Percentiles rank a stretch among this genome's conserved stretches.
Conservation (phyloP, 2,888 invertebrate species). For the Agrypnus murinus region DNA sequence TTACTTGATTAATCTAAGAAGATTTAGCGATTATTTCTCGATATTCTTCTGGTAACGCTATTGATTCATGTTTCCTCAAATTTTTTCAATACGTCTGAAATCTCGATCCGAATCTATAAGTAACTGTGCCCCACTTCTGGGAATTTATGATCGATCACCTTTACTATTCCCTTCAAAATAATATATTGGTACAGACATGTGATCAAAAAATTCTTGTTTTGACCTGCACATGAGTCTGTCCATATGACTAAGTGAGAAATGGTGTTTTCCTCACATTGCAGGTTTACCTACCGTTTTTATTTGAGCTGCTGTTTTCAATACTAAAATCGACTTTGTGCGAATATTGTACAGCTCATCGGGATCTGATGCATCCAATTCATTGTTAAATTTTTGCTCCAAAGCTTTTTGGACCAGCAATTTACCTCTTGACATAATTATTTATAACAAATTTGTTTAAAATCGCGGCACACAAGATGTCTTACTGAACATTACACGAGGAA, state of each 20-base stretch:
- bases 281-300: too few species aligned
- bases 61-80: conserved; percentile 58
- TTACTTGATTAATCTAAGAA: conserved; percentile 48
- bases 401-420: too few species aligned
- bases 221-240: conserved; percentile 61
- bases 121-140: conserved; percentile 63
- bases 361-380: too few species aligned
- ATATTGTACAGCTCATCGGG: too few species aligned
- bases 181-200: conserved; percentile 57
- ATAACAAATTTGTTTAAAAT: too few species aligned
- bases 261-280: too few species aligned
- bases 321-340: not conserved
- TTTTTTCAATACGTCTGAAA: conserved; percentile 62
- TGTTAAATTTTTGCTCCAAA: too few species aligned
- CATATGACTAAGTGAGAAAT: too few species aligned
- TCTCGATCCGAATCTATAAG: conserved; percentile 62
- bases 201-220: conserved; percentile 61
- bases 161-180: conserved; percentile 59
- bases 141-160: conserved; percentile 63
- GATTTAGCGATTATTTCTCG: conserved; percentile 14
- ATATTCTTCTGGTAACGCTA: conserved; percentile 43
- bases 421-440: too few species aligned
- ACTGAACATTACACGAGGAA: too few species aligned
- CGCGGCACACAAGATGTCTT: too few species aligned
- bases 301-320: too few species aligned